Base-by-base conservation (phyloP, 1,140 invertebrate genomes). In the Hycleus phaleratus region DNA sequence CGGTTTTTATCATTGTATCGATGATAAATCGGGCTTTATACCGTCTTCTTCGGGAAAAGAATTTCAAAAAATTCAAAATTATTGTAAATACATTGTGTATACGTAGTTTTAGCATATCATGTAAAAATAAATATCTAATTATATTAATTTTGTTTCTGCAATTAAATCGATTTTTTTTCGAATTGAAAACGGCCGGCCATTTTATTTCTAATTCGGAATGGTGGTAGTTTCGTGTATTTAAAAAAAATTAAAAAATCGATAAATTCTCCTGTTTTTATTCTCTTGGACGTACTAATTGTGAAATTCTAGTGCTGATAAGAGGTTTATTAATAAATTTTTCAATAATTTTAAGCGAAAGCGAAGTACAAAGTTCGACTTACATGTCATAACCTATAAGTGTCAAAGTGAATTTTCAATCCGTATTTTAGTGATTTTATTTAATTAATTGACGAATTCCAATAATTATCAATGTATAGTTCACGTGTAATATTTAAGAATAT, bases 401-500 rank as follows among this genome's bases (percentile, higher is more conserved):
- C 11, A n/a, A 42, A 42, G 5, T 42, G 10, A 42, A 7, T 10
- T 42, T n/a, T 42, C 18, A 18, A 18, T 18, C 2, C 40, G 6
- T n/a, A 32, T 38, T 49, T 44, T 46, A 47, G 46, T 24, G 10
- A 8, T 42, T 7, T 11, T 42, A 4, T 10, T 42, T n/a, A 42
- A 42, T 42, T 11, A 42, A 42, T 42, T 11, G 10, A 2, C 4
- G 3, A n/a, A n/a, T 42, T 42, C 9, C 9, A 42, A 5, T 42
- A 42, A 56, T 32, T 32, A 26, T 49, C 59, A 59, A 71, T 71
- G 70, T 70, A 65, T 62, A 65, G 61, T 47, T 57, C 40, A 61
- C 60, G 58, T 18, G 56, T 62, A 49, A 58, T 61, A 57, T 50
- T 71, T 62, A 68, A 66, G 60, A 61, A 63, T 64, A 65, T 69